phyloP scores from a whole-genome alignment of 2,113 vertebrate genomes.

The Martes martes region DNA sequence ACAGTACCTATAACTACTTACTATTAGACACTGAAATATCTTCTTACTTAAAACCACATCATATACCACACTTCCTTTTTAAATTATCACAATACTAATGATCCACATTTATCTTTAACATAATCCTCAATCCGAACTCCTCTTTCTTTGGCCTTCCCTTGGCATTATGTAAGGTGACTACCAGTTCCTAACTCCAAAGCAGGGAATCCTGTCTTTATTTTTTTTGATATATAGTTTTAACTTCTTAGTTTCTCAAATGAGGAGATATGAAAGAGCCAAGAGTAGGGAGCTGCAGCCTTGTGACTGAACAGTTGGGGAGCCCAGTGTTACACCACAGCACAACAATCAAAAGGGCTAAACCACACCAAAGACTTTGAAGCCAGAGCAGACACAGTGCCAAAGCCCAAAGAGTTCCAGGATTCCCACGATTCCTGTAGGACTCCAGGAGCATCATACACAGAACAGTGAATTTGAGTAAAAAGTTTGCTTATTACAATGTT shows the following conservation, averaged over 20 bases:
- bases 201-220: not conserved
- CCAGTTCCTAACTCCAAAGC: not conserved
- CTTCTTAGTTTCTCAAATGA: not conserved
- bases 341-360: not conserved
- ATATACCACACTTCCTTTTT: not conserved
- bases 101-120: not conserved
- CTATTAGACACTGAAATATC: not conserved
- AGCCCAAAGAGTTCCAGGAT: too few relatives aligned
- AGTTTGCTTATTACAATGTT: not conserved
- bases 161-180: not conserved
- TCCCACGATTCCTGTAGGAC: not conserved
- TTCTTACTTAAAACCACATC: not conserved
- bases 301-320: not conserved
- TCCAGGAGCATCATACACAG: not conserved
- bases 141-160: not conserved
- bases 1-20: not conserved
- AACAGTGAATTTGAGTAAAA: not conserved
- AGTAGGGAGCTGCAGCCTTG: not conserved
- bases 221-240: not conserved
- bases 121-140: not conserved
- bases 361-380: not conserved
- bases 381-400: not conserved
- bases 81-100: not conserved
- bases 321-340: not conserved
- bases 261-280: not conserved